Conservation (phyloP, 2,797 vertebrate genomes). For the Hypotaenidia okinawae region DNA sequence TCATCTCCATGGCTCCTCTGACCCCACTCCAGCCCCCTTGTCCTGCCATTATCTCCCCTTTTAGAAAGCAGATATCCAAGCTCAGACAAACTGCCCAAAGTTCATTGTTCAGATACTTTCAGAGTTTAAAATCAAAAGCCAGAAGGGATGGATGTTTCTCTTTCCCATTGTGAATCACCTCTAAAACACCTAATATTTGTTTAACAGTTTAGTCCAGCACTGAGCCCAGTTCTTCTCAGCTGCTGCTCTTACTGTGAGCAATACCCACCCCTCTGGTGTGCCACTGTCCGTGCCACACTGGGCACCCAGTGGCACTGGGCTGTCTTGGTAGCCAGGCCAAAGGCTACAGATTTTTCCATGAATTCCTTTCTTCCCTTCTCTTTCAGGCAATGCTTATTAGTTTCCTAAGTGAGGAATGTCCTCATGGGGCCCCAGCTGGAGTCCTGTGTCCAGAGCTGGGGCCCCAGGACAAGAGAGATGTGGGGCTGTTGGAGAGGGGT, state of each 20-base stretch:
- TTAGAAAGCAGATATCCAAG: background rate
- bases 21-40: too few species aligned
- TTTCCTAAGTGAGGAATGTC: background rate
- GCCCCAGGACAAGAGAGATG: too few species aligned
- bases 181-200: background rate
- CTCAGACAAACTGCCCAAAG: background rate
- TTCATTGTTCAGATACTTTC: background rate
- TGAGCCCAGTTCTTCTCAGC: background rate
- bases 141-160: background rate
- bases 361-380: background rate
- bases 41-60: too few species aligned
- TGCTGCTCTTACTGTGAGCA: accelerated
- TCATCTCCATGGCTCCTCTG: too few species aligned
- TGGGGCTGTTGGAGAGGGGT: too few species aligned
- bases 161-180: background rate
- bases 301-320: background rate
- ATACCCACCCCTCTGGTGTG: background rate
- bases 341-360: background rate
- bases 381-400: background rate
- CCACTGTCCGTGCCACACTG: accelerated
- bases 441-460: too few species aligned
- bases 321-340: background rate
- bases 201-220: background rate
- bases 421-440: too few species aligned
- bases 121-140: background rate